phyloP scores from a whole-genome alignment of 2,888 invertebrate species.

The Mythimna pallens region DNA sequence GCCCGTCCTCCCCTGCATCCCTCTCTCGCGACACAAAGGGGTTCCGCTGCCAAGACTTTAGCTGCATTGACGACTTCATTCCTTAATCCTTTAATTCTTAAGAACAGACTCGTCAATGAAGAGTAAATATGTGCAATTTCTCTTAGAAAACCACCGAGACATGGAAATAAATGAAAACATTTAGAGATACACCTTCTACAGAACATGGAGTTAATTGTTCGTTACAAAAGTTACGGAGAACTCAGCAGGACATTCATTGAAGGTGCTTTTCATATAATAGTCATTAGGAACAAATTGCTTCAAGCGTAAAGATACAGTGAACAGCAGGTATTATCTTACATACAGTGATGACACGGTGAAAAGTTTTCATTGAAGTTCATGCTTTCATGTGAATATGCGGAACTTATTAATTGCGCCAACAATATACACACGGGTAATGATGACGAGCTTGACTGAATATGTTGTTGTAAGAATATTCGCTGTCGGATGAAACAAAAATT shows the following conservation, averaged over 20 bases:
- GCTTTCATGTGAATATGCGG: no score
- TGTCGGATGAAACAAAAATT: neutral
- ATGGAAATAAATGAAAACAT: neutral
- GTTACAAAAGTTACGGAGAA: no score
- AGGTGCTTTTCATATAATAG: neutral
- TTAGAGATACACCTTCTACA: neutral
- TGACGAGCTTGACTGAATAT: neutral
- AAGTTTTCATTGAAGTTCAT: neutral
- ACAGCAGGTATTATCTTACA: neutral
- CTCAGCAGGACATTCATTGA: neutral
- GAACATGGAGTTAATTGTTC: neutral
- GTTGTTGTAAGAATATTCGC: no score
- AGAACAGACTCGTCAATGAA: slow-evolving; percentile 35
- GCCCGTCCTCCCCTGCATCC: neutral
- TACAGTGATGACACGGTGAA: neutral
- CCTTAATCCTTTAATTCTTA: slow-evolving; percentile 50
- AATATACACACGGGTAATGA: no score
- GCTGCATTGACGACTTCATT: slow-evolving; percentile 45
- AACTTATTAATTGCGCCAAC: no score
- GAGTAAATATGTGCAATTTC: slow-evolving; percentile 21
- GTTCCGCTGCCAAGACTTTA: slow-evolving; percentile 26
- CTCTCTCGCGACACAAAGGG: slow-evolving; percentile 22
- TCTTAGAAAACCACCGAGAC: slow-evolving; percentile 1
- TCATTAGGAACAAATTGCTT: neutral
- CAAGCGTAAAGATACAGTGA: neutral